Evolutionary conservation across 64 coral and sea anemone genomes (phyloP), one percentile per base, ranked within the genome.

Genomic region (Catalaphyllia jardinei): DNA sequence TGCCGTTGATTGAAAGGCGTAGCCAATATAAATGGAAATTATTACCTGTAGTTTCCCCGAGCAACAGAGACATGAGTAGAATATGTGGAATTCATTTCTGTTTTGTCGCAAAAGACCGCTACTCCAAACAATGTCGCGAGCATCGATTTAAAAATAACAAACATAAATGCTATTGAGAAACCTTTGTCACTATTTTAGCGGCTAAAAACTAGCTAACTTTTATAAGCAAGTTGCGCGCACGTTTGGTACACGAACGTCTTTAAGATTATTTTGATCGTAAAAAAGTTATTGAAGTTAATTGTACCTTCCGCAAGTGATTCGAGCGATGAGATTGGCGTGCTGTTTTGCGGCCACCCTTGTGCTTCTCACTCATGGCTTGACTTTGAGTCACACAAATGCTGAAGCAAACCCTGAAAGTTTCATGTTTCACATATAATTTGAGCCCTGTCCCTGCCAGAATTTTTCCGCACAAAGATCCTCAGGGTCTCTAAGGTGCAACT

Each of bases 51-150:
- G 62, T 85, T 29, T 39, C 63, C 5, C 62, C 2, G 63, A 85
- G 62, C 22, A 10, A 54, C 81, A 0, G 10, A 25, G 33, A 65
- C 22, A 22, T 20, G 13, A 62, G 29, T 9, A 13, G 16, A 80
- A 62, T 62, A 80, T 80, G 49, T 79, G 46, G 20, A 49, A 77
- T 77, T n/a, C 49, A 22, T 77, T 19, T 76, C 49, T 24, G n/a
- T n/a, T 13, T 79, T 24, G 46, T 52, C 51, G 46, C 49, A n/a
- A 20, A 79, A 79, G 76, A 79, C 76, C 25, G 10, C 76, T 55
- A 55, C 10, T 12, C 17, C 18, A 24, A 77, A 50, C 74, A 77
- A 77, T 77, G 16, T 77, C 22, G 8, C 22, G 5, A 9, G 39
- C 22, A n/a, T 42, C 24, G 31, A 39, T 22, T 30, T 39, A 24